Conservation (phyloP, 2,797 vertebrate genomes). For the Synaphobranchus kaupii region DNA sequence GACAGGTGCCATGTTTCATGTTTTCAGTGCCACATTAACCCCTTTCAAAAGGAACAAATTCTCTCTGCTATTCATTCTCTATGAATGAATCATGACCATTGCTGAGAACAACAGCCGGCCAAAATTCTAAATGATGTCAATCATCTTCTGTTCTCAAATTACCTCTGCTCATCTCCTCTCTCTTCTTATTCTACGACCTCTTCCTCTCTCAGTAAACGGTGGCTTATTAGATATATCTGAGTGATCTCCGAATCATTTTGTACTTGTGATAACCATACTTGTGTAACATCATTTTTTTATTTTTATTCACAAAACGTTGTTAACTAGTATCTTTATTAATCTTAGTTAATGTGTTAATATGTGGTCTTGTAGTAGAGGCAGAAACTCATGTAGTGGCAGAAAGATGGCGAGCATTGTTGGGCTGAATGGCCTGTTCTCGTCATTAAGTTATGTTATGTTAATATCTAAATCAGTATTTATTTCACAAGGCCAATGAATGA, state of each 20-base stretch:
- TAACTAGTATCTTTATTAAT: no score
- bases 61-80: background rate
- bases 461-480: background rate
- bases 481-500: background rate
- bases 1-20: background rate
- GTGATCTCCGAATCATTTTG: no score
- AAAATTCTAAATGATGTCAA: conserved; percentile 38
- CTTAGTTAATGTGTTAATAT: no score
- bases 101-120: conserved; percentile 28
- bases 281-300: background rate
- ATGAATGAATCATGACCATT: conserved; percentile 37
- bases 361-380: no score
- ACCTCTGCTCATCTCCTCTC: conserved; percentile 16
- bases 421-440: no score
- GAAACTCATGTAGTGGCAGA: no score
- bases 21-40: background rate
- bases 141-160: conserved; percentile 22
- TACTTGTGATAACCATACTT: background rate
- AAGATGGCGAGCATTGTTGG: no score
- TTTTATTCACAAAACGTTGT: background rate
- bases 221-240: background rate
- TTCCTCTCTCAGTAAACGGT: conserved; percentile 22
- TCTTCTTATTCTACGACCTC: background rate
- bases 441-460: no score
- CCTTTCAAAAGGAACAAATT: background rate